Base-by-base conservation (phyloP, 2,888 invertebrate species). In the Euplagia quadripunctaria region DNA sequence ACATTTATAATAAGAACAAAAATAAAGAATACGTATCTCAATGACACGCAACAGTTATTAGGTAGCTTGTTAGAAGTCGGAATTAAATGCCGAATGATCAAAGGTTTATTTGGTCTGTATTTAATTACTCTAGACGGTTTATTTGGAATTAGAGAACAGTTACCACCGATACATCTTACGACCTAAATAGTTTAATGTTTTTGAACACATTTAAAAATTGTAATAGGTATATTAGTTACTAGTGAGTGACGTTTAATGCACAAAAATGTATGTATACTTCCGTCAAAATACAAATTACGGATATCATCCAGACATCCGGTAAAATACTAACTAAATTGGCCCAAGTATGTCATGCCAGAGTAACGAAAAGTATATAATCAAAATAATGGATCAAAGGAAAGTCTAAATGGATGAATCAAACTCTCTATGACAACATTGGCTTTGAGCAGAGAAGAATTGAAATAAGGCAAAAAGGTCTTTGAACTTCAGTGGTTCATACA, bases 11-110 rank as follows among this genome's bases (percentile, higher is more conserved):
- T 73, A 67, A 72, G 75, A 73, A 80, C 64, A 71, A 73, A 81
- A 72, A 78, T 72, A 75, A 84, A 76, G 75, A 67, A 75, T 70
- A 68, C 51, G 49, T 11, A 76, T 71, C 64, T 65, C 75, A 79
- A 80, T 79, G 80, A 77, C 75, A 79, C 77, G 82, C 77, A 64
- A 74, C 76, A 78, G 70, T 74, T 78, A 31, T 31, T 74, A 79
- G 72, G 68, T 73, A 69, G 74, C 77, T 74, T 75, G 76, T 75
- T 64, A 69, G 61, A 77, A 72, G 43, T 49, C 67, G 74, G 76
- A 78, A 75, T 76, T 77, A 74, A 77, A 73, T 63, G 65, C 46
- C 51, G 61, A 20, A 61, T 78, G 76, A 79, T 83, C 73, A 73
- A 77, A 72, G 68, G 63, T 42, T 71, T 68, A 51, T 58, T 41